Evolutionary conservation across 2,113 vertebrate species (phyloP).

Genomic region (Stomatorhinus ivindoensis): DNA sequence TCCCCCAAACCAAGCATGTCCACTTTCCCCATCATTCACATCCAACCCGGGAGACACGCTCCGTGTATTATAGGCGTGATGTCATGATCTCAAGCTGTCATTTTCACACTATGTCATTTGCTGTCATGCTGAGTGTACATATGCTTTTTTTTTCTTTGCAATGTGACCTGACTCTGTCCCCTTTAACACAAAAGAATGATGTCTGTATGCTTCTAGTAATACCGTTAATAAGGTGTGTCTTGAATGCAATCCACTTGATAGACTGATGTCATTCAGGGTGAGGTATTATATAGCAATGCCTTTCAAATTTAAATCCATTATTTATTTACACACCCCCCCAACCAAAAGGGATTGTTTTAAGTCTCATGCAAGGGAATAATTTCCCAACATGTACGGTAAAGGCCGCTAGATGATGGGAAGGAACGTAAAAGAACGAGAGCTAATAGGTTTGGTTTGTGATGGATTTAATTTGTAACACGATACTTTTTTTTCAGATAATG

Average conservation of each 20-base stretch:
- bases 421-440: not conserved
- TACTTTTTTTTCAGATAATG: slow-evolving; percentile 1
- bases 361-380: not conserved
- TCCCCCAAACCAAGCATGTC: not conserved
- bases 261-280: not conserved
- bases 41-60: not conserved
- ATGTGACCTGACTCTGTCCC: not conserved
- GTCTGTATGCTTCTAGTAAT: not conserved
- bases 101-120: not conserved
- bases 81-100: not conserved
- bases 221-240: not conserved
- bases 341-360: not conserved
- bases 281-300: not conserved
- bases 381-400: not conserved
- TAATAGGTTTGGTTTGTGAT: not conserved
- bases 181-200: not conserved
- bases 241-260: not conserved
- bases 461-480: not conserved
- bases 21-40: not conserved
- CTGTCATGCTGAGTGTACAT: not conserved
- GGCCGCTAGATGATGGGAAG: not conserved
- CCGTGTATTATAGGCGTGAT: not conserved
- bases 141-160: not conserved
- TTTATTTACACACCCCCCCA: not conserved
- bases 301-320: not conserved